phyloP scores from a whole-genome alignment of 2,888 invertebrate species.

The Cantharis flavilabris region DNA sequence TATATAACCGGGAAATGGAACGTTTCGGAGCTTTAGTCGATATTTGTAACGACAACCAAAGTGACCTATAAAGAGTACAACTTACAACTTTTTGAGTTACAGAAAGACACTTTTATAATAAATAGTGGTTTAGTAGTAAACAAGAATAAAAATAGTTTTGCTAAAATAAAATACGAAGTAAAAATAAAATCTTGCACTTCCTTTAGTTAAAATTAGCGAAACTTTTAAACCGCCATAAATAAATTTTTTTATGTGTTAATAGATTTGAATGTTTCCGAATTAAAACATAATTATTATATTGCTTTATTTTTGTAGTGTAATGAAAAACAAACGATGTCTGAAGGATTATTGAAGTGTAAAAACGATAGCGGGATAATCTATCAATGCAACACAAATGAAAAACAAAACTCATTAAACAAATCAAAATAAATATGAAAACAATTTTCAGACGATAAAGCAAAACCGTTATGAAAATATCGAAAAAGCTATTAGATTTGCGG shows the following conservation, averaged over 20 bases:
- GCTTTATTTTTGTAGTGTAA: background rate
- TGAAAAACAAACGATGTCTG: background rate
- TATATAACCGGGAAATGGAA: conserved; percentile 7
- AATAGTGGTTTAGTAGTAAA: background rate
- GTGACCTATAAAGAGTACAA: conserved; percentile 13
- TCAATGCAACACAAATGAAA: too few species aligned
- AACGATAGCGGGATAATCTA: too few species aligned
- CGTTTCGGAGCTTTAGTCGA: conserved; percentile 1
- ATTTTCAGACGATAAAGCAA: too few species aligned
- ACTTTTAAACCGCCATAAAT: background rate
- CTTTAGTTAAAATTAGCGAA: background rate
- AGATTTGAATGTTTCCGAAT: background rate
- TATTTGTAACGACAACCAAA: background rate
- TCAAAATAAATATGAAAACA: too few species aligned
- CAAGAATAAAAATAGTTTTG: background rate
- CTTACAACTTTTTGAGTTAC: background rate
- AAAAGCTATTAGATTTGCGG: too few species aligned
- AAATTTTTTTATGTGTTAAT: background rate
- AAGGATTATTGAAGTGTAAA: too few species aligned
- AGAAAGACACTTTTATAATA: background rate
- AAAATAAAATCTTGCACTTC: background rate
- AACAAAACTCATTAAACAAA: too few species aligned
- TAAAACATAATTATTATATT: background rate
- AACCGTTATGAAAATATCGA: too few species aligned
- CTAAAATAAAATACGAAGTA: background rate